Conservation (phyloP, 2,113 vertebrate species). For the Serinus canaria region DNA sequence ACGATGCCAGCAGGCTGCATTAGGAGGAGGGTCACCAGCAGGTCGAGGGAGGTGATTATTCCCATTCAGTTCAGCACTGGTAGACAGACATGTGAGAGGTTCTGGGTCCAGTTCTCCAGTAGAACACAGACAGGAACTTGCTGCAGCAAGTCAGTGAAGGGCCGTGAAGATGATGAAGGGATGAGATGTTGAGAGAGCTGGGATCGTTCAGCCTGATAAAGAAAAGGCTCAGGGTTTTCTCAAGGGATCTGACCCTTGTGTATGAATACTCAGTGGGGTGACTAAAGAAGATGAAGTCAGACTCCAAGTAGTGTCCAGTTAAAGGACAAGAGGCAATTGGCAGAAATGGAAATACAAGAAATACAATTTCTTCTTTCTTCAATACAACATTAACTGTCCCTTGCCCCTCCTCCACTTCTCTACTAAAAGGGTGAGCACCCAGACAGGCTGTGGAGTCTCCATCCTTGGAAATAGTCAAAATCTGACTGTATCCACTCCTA, state of each 20-base stretch:
- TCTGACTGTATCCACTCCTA: accelerated
- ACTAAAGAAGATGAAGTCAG: not conserved
- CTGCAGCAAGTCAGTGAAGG: not conserved
- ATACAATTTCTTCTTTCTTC: not conserved
- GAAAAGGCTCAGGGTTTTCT: not conserved
- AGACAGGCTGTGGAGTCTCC: not conserved
- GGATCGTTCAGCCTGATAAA: not conserved
- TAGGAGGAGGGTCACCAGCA: not conserved
- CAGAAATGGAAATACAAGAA: not conserved
- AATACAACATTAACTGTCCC: not conserved
- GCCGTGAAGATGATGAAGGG: not conserved
- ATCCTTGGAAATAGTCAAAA: not conserved
- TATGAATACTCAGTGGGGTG: not conserved
- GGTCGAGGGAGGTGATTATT: not conserved
- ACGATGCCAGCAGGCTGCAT: conserved; percentile 21
- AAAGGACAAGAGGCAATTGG: not conserved
- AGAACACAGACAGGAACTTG: not conserved
- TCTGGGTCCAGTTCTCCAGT: not conserved
- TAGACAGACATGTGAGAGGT: not conserved
- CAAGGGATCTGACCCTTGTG: not conserved
- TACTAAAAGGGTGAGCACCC: not conserved
- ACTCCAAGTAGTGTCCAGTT: not conserved
- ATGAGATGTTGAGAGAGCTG: not conserved
- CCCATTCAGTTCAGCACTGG: not conserved
- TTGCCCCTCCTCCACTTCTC: accelerated